Evolutionary conservation across 35 echinoderm and acorn worm genomes (phyloP).

Genomic region (Anneissia japonica): DNA sequence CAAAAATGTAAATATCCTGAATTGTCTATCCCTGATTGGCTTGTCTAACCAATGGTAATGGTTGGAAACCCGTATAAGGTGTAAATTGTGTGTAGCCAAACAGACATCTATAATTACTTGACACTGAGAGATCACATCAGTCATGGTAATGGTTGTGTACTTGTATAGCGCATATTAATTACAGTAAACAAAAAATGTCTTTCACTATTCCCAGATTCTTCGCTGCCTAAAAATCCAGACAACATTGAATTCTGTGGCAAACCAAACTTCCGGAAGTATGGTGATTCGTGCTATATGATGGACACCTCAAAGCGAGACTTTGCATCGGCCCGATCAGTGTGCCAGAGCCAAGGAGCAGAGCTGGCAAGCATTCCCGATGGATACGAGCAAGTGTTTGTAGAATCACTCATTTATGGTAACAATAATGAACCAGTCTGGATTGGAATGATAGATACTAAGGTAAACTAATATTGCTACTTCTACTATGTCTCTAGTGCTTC

Average conservation of each 20-base stretch:
- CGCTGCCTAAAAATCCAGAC: neutral
- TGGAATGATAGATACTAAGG: constrained; percentile 48
- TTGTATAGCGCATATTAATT: no score
- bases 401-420: constrained; percentile 40
- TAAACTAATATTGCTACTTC: no score
- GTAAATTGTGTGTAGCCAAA: no score
- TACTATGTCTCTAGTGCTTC: no score
- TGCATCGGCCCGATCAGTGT: constrained; percentile 21
- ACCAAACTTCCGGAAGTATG: constrained; percentile 43
- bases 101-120: no score
- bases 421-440: constrained; percentile 53
- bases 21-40: no score
- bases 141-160: no score
- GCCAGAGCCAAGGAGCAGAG: constrained; percentile 36
- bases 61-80: no score
- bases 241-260: neutral
- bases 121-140: no score
- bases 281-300: constrained; percentile 65
- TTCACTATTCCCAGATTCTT: neutral
- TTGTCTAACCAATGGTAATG: no score
- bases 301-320: constrained; percentile 6
- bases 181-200: no score
- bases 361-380: constrained; percentile 58
- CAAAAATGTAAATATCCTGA: no score
- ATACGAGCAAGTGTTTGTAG: constrained; percentile 72